phyloP scores from a whole-genome alignment of 2,888 invertebrate species.

The Tipula confusa region DNA sequence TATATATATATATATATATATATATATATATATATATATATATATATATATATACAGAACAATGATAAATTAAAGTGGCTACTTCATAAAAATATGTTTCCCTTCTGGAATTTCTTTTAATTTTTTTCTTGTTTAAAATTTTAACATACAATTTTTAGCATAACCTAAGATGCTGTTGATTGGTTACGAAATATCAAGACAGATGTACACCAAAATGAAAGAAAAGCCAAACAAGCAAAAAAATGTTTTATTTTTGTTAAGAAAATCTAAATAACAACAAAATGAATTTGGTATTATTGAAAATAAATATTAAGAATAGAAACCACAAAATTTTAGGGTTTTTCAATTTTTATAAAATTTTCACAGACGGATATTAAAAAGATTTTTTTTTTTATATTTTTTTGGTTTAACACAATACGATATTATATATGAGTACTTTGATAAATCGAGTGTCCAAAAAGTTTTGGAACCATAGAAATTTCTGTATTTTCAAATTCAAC shows the following conservation, averaged over 20 bases:
- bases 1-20: background rate
- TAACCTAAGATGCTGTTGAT: background rate
- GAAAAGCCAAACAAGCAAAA: too few species aligned
- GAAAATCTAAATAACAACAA: background rate
- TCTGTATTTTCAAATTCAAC: too few species aligned
- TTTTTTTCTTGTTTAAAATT: background rate
- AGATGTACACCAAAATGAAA: background rate
- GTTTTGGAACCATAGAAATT: too few species aligned
- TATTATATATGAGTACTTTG: background rate
- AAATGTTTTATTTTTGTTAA: background rate
- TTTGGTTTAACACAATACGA: background rate
- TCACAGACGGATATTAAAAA: slow-evolving; percentile 30
- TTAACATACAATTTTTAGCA: background rate
- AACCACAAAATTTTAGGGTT: slow-evolving; percentile 20
- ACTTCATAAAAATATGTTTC: slow-evolving; percentile 20
- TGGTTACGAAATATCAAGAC: slow-evolving; percentile 1
- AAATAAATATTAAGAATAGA: background rate
- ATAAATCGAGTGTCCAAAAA: too few species aligned
- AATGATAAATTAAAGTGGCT: slow-evolving; percentile 25
- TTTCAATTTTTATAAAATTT: background rate
- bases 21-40: too few species aligned
- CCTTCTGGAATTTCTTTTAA: background rate
- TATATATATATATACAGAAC: background rate
- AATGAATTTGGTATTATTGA: background rate
- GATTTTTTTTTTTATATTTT: background rate